These are phyloP conservation scores for Clistopyga incitator DNA, from an alignment of 2,888 invertebrate species.

Conservation along the genomic window DNA sequence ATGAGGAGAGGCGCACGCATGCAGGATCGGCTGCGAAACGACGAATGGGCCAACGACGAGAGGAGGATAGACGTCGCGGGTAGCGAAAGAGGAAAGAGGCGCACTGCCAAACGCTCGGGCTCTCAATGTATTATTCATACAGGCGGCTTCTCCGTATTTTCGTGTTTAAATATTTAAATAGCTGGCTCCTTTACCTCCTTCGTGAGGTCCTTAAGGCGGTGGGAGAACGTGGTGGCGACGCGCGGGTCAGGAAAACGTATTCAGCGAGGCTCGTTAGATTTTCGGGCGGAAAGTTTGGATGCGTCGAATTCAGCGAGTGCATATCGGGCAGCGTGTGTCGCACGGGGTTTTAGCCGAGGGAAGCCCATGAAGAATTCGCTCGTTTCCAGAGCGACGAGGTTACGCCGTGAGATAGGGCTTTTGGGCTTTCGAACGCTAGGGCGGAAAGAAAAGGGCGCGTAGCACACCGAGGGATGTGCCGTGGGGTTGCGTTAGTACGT, in stretches of 20 bases:
- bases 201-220: conserved; percentile 41
- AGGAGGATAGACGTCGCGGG: conserved; percentile 30
- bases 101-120: conserved; percentile 52
- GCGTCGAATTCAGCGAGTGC: conserved; percentile 55
- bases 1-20: conserved; percentile 36
- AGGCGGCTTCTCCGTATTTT: conserved; percentile 81
- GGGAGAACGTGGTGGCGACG: conserved; percentile 42
- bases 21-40: conserved; percentile 41
- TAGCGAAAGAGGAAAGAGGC: conserved; percentile 39
- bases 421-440: conserved; percentile 45
- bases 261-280: conserved; percentile 76
- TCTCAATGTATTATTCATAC: conserved; percentile 82
- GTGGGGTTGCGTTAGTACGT: conserved; percentile 22
- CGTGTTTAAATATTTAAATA: conserved; percentile 84
- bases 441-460: conserved; percentile 51
- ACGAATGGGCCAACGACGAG: conserved; percentile 41
- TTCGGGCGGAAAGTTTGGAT: conserved; percentile 64
- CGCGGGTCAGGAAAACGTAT: conserved; percentile 79
- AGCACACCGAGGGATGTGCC: conserved; percentile 48
- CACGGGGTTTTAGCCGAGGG: background rate
- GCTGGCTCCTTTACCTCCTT: conserved; percentile 72
- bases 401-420: conserved; percentile 43
- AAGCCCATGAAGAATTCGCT: conserved; percentile 13
- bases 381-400: conserved; percentile 33
- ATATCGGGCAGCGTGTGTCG: conserved; percentile 57